Evolutionary conservation across 2,113 vertebrate genomes (phyloP).

Genomic region (Chaenocephalus aceratus): DNA sequence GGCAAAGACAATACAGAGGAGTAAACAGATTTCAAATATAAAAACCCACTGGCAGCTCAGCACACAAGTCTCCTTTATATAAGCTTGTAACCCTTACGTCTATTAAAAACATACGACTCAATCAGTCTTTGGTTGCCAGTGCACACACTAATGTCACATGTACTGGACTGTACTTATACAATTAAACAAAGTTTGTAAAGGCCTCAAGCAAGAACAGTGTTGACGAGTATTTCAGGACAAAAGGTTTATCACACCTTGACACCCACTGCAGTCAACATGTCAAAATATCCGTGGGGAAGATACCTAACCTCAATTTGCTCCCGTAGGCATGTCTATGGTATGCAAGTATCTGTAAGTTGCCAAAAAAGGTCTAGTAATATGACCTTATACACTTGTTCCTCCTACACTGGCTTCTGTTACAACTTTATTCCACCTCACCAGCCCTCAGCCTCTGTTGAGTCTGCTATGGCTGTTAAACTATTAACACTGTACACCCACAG

Average conservation of each 20-base stretch:
- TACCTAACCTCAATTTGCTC: too few relatives aligned
- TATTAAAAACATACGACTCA: conserved; percentile 1
- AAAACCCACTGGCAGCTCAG: conserved; percentile 53
- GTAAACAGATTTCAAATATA: conserved; percentile 33
- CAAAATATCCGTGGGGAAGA: not conserved
- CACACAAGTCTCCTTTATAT: conserved; percentile 48
- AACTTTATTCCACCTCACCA: not conserved
- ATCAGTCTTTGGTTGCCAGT: not conserved
- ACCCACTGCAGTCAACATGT: not conserved
- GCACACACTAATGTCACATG: too few relatives aligned
- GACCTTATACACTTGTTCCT: not conserved
- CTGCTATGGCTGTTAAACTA: conserved; percentile 1
- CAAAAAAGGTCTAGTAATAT: not conserved
- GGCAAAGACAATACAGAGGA: conserved; percentile 28
- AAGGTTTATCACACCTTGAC: not conserved
- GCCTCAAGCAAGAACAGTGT: too few relatives aligned
- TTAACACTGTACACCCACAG: not conserved
- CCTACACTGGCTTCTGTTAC: not conserved
- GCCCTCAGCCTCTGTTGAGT: not conserved
- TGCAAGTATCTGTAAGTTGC: too few relatives aligned
- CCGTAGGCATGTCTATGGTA: too few relatives aligned
- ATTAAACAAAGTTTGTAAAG: not conserved
- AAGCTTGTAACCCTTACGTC: conserved; percentile 3
- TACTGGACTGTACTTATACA: too few relatives aligned
- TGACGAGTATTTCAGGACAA: not conserved